phyloP scores from a whole-genome alignment of 2,797 vertebrate species.

The Paguma larvata region DNA sequence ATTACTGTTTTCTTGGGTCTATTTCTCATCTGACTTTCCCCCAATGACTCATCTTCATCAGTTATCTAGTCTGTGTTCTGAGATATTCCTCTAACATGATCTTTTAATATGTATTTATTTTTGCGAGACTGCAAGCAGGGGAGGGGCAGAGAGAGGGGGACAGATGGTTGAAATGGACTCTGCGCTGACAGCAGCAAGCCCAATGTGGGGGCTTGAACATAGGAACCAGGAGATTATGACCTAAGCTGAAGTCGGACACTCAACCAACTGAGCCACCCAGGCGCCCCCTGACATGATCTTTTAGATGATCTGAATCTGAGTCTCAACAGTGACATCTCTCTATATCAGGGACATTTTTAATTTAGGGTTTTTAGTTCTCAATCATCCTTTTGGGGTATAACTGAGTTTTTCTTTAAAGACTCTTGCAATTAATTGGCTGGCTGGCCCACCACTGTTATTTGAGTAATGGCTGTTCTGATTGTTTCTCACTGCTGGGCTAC shows the following conservation, averaged over 20 bases:
- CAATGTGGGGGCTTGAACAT: too few relatives aligned
- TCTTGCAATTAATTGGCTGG: background rate
- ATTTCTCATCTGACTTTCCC: background rate
- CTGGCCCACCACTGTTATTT: background rate
- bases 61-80: background rate
- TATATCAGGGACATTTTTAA: background rate
- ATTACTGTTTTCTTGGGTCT: background rate
- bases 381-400: background rate
- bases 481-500: background rate
- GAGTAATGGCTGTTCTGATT: background rate
- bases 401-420: background rate
- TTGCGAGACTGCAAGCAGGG: too few relatives aligned
- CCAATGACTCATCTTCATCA: background rate
- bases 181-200: too few relatives aligned
- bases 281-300: too few relatives aligned
- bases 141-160: too few relatives aligned
- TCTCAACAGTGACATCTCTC: background rate
- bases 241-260: too few relatives aligned
- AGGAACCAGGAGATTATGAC: too few relatives aligned
- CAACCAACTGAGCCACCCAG: too few relatives aligned
- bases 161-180: too few relatives aligned
- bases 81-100: background rate
- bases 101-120: too few relatives aligned
- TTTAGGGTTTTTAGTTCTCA: background rate
- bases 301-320: background rate